phyloP scores from a whole-genome alignment of 2,888 invertebrate species.

The Nymphalis urticae region DNA sequence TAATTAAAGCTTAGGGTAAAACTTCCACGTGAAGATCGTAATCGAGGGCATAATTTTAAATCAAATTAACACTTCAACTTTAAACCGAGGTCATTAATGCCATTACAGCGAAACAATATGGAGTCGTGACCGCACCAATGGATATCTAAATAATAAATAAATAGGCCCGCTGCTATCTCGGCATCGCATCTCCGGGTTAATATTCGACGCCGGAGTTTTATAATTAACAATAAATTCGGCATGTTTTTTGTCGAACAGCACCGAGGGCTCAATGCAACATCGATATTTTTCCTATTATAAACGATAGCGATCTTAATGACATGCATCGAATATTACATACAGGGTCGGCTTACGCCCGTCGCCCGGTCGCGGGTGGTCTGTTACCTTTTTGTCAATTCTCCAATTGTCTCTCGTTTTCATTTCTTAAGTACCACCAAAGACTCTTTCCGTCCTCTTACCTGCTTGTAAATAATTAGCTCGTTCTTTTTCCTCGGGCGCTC shows the following conservation, averaged over 20 bases:
- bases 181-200: conserved; percentile 76
- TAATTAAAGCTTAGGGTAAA: conserved; percentile 78
- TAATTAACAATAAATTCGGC: conserved; percentile 82
- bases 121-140: conserved; percentile 76
- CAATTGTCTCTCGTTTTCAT: conserved; percentile 28
- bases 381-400: conserved; percentile 37
- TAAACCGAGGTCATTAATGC: conserved; percentile 80
- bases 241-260: conserved; percentile 69
- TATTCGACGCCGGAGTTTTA: conserved; percentile 77
- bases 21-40: conserved; percentile 76
- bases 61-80: conserved; percentile 82
- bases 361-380: conserved; percentile 48
- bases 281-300: conserved; percentile 69
- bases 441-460: conserved; percentile 36
- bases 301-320: conserved; percentile 77
- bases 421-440: conserved; percentile 40
- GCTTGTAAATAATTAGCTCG: conserved; percentile 66
- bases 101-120: conserved; percentile 79
- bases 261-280: conserved; percentile 60
- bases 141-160: conserved; percentile 82
- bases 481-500: conserved; percentile 50
- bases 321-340: conserved; percentile 42
- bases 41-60: conserved; percentile 79
- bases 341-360: not conserved
- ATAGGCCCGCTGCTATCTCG: conserved; percentile 73